Evolutionary conservation across 1,140 invertebrate species (phyloP).

Genomic region (Eriocheir sinensis): DNA sequence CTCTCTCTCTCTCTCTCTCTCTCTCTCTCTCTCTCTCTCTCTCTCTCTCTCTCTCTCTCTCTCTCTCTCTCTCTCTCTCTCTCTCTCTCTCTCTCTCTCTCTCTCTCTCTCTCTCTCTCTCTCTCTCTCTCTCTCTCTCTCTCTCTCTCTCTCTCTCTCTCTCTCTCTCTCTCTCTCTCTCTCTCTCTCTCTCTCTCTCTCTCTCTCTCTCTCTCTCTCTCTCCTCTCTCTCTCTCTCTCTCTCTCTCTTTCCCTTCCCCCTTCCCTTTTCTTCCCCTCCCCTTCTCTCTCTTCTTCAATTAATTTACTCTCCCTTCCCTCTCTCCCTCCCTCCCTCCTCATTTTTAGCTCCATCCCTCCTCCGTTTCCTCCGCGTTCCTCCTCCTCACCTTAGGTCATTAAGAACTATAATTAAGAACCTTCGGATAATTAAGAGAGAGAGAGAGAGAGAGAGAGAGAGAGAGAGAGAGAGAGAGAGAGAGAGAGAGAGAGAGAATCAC

Average conservation of each 20-base stretch:
- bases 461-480: constrained; percentile 45
- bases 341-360: not conserved
- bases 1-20: not conserved
- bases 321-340: not conserved
- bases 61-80: not conserved
- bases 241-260: not conserved
- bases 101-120: not conserved
- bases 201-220: not conserved
- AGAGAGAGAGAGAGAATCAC: too few relatives aligned
- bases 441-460: not conserved
- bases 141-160: not conserved
- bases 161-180: not conserved
- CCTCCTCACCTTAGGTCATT: not conserved
- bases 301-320: not conserved
- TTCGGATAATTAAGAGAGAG: constrained; percentile 60
- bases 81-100: not conserved
- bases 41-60: constrained; percentile 24
- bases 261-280: not conserved
- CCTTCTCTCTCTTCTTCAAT: not conserved
- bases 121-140: not conserved
- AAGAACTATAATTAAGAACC: constrained; percentile 51
- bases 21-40: constrained; percentile 22
- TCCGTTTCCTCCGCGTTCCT: not conserved
- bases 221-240: not conserved
- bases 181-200: not conserved